Base-by-base conservation (phyloP, 2,797 vertebrate species). In the Pantherophis vulpinus region DNA sequence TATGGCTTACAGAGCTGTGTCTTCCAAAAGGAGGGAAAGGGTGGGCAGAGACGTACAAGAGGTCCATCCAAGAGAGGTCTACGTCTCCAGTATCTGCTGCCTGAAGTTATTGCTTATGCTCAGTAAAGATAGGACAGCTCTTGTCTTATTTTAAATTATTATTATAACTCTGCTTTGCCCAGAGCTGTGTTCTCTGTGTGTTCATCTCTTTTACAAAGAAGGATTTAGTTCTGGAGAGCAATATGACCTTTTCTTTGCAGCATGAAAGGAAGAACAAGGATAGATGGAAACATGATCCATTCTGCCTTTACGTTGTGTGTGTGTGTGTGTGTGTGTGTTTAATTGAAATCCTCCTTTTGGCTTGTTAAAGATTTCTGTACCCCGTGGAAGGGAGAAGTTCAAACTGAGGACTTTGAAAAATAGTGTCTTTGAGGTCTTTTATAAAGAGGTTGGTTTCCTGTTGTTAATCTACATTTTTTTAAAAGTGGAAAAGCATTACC, bases 301-400 rank as follows among this genome's bases (percentile, higher is more conserved):
- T 86, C 60, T 87, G 61, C 60, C 55, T 51, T 91, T 51, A 47
- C 70, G 79, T 87, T 25, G 1, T 79, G 11, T 63, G 83, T 54
- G 42, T 61, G 51, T 47, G 25, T 27, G 56, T 25, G 23, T 54
- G 59, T 87, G 13, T 8, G 9, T 14, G 16, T 10, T 88, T 87
- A 88, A 20, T 42, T 91, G 83, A 88, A 56, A 87, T 91, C 92
- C 55, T 91, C 29, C 29, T 91, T 88, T 60, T 55, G 61, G 55
- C 37, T 29, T 87, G 47, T 88, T 59, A 93, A 87, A 93, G 83
- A 87, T 93, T 70, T 74, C 86, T 74, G 89, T 58, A 37, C 87
- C 83, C 16, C 3, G 2, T 56, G 51, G 59, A 87, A 74, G 70
- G 20, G 58, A 90, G 90, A 54, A 87, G 23, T 91, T 91, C 56